Percentiles rank a stretch among this genome's conserved stretches.
Evolutionary conservation across 1,140 invertebrate genomes (phyloP).

Genomic region (Planococcus citri): DNA sequence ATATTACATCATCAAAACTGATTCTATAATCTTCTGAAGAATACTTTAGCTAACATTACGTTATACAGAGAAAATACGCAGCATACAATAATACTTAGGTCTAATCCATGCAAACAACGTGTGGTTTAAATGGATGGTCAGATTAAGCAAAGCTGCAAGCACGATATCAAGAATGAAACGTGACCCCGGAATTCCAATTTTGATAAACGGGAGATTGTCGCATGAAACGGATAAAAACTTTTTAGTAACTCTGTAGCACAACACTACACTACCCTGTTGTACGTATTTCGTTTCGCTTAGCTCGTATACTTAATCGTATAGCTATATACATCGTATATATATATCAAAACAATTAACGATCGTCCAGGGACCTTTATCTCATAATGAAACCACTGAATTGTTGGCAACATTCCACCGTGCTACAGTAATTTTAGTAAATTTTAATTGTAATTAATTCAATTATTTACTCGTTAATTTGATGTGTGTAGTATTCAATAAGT

Average conservation of each 20-base stretch:
- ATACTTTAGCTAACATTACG: too few species aligned
- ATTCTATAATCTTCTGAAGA: too few species aligned
- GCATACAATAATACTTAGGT: background rate
- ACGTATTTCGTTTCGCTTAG: background rate
- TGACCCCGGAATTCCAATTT: constrained; percentile 13
- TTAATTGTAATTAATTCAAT: constrained; percentile 17
- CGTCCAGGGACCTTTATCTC: constrained; percentile 15
- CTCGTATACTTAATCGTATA: too few species aligned
- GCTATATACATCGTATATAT: too few species aligned
- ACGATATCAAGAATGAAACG: background rate
- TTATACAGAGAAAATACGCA: background rate
- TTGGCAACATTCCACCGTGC: background rate
- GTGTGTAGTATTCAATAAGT: too few species aligned
- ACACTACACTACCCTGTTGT: background rate
- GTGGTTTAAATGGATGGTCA: background rate
- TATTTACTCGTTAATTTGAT: background rate
- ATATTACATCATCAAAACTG: too few species aligned
- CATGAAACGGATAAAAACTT: constrained; percentile 10
- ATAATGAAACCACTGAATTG: background rate
- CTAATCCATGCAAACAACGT: background rate
- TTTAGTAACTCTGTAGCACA: background rate
- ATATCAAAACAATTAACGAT: constrained; percentile 18
- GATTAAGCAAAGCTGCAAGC: background rate
- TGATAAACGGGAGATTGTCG: background rate
- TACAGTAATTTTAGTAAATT: constrained; percentile 2